phyloP scores from a whole-genome alignment of 2,888 invertebrate species.

The Lepidochitona cinerea region DNA sequence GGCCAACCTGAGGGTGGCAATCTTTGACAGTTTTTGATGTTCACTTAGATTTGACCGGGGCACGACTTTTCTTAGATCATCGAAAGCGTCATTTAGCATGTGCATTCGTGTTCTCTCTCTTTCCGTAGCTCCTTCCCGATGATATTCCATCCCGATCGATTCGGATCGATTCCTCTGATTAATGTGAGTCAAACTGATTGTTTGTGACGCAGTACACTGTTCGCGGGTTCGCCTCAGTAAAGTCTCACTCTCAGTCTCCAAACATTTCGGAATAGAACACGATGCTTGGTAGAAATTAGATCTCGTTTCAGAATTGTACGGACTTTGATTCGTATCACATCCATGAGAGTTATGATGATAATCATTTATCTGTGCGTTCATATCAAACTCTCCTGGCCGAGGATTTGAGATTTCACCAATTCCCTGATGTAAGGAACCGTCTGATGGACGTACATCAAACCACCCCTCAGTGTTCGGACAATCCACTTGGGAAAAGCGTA shows the following conservation, averaged over 20 bases:
- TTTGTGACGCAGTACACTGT: not conserved
- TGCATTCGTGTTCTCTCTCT: conserved; percentile 70
- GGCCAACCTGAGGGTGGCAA: conserved; percentile 68
- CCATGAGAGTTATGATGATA: too few relatives aligned
- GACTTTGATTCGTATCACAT: too few relatives aligned
- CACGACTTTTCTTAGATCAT: conserved; percentile 66
- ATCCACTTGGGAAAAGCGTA: too few relatives aligned
- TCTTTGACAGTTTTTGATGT: conserved; percentile 70
- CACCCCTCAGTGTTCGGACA: too few relatives aligned
- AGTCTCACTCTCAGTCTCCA: not conserved
- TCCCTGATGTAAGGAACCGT: too few relatives aligned
- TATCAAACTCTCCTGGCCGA: too few relatives aligned
- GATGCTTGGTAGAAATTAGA: too few relatives aligned
- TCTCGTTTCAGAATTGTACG: too few relatives aligned
- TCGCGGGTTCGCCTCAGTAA: not conserved
- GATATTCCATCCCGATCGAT: not conserved
- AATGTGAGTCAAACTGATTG: not conserved
- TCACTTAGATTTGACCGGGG: conserved; percentile 67
- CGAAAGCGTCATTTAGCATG: conserved; percentile 70
- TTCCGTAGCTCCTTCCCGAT: conserved; percentile 58
- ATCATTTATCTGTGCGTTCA: too few relatives aligned
- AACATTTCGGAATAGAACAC: too few relatives aligned
- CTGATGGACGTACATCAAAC: too few relatives aligned
- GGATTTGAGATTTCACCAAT: too few relatives aligned
- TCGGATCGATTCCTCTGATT: not conserved